Conservation (phyloP, 2,888 invertebrate species). For the Camponotus fellah region DNA sequence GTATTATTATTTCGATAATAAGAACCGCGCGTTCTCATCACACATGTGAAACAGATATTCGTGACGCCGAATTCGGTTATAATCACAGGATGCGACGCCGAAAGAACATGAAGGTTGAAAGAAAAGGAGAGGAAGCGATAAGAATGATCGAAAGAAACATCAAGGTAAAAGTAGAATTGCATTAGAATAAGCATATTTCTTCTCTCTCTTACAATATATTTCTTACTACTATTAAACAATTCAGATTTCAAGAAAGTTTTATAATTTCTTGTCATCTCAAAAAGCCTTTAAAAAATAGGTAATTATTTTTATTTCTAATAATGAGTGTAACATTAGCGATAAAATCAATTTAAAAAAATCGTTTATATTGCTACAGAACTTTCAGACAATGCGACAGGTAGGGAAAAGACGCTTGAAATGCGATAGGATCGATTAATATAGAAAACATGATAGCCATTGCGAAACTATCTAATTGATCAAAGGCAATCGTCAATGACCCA, state of each 20-base stretch:
- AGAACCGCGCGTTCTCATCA: constrained; percentile 67
- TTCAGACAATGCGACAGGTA: constrained; percentile 44
- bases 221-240: not conserved
- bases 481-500: constrained; percentile 64
- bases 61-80: constrained; percentile 56
- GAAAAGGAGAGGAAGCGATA: not conserved
- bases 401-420: not conserved
- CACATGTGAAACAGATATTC: constrained; percentile 78
- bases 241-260: not conserved
- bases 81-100: constrained; percentile 63
- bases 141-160: constrained; percentile 26
- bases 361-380: not conserved
- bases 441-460: constrained; percentile 40
- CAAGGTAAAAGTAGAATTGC: not conserved
- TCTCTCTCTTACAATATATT: not conserved
- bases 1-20: constrained; percentile 82
- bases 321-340: not conserved
- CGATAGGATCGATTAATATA: constrained; percentile 31
- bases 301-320: constrained; percentile 9
- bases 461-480: constrained; percentile 66
- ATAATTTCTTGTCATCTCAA: not conserved
- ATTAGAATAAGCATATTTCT: not conserved
- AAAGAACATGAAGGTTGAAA: not conserved
- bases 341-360: not conserved
- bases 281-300: not conserved